Conservation (phyloP, 2,797 vertebrate genomes). For the Crocidura indochinensis region DNA sequence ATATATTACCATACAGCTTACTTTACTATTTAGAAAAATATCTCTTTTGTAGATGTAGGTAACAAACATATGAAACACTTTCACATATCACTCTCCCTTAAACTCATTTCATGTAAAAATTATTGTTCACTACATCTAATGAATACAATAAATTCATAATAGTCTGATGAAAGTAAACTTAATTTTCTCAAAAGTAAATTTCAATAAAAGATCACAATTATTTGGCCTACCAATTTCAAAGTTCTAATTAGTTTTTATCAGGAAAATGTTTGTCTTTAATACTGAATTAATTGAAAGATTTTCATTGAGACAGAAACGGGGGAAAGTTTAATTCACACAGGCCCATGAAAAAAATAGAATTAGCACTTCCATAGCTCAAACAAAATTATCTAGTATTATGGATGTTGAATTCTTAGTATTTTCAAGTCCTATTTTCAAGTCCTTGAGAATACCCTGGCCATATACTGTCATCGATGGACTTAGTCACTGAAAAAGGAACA, state of each 20-base stretch:
- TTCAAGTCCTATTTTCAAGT: neutral
- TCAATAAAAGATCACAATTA: conserved; percentile 2
- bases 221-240: conserved; percentile 15
- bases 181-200: conserved; percentile 47
- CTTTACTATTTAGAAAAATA: neutral
- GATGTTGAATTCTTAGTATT: neutral
- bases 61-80: conserved; percentile 15
- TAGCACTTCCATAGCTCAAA: neutral
- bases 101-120: neutral
- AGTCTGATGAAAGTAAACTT: conserved; percentile 16
- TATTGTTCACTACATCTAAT: conserved; percentile 2
- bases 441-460: neutral
- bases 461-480: neutral
- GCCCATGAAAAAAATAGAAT: neutral
- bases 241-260: conserved; percentile 30
- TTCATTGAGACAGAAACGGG: neutral
- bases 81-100: conserved; percentile 13
- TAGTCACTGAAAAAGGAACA: conserved; percentile 18
- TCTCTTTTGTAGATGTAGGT: neutral
- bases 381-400: neutral
- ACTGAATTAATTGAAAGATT: conserved; percentile 58
- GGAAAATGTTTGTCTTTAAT: conserved; percentile 16
- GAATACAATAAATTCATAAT: conserved; percentile 38
- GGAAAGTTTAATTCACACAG: conserved; percentile 31
- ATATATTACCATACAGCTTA: neutral